Percentiles rank a stretch among this genome's conserved stretches.
Conservation (phyloP, 2,113 vertebrate species). For the Oryzias melastigma region DNA sequence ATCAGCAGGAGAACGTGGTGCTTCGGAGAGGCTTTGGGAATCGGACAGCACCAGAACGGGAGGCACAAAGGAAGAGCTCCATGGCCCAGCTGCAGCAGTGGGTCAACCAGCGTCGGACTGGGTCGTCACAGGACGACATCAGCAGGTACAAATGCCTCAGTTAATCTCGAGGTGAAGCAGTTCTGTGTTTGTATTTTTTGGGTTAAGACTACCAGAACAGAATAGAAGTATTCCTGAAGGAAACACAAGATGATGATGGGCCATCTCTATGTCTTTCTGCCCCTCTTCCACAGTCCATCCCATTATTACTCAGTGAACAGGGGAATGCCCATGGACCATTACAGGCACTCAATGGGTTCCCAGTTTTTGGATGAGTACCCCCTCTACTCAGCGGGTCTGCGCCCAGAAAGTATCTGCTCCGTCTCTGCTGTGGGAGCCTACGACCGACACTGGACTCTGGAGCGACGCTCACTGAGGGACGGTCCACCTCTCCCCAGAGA, state of each 20-base stretch:
- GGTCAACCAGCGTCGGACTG: constrained; percentile 87
- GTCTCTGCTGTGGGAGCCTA: constrained; percentile 83
- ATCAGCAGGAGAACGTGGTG: constrained; percentile 71
- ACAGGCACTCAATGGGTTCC: constrained; percentile 76
- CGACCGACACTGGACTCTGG: constrained; percentile 82
- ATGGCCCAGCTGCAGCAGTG: constrained; percentile 96
- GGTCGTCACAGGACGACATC: constrained; percentile 80
- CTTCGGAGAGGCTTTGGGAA: constrained; percentile 79
- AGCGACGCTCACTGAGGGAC: constrained; percentile 84
- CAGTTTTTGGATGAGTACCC: constrained; percentile 88
- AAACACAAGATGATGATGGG: too few relatives aligned
- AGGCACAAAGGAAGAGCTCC: constrained; percentile 93
- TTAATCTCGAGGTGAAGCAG: neutral
- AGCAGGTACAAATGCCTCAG: constrained; percentile 77
- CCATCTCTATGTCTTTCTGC: neutral
- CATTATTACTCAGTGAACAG: constrained; percentile 82
- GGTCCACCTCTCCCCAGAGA: constrained; percentile 62
- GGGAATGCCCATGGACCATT: constrained; percentile 81
- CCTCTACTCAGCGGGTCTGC: constrained; percentile 82
- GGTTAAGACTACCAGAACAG: too few relatives aligned
- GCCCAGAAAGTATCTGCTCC: constrained; percentile 94
- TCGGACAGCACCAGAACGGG: constrained; percentile 82
- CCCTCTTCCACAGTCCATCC: constrained; percentile 77
- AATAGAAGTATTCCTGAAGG: too few relatives aligned
- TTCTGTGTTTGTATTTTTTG: too few relatives aligned